Conservation (phyloP, 1,140 invertebrate species). For the Odontomachus brunneus region DNA sequence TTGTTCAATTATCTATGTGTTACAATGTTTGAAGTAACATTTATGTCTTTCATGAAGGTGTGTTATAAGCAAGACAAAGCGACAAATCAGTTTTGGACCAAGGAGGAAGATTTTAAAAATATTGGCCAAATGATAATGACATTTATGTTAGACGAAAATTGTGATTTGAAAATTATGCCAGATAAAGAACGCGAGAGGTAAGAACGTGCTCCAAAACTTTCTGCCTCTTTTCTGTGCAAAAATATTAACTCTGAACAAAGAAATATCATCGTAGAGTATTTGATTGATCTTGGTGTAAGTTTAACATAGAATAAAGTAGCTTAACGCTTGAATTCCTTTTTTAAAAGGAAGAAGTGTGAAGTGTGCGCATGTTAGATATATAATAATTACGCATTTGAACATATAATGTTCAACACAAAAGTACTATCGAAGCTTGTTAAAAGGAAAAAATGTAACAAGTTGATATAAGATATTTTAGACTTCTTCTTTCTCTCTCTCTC, state of each 20-base stretch:
- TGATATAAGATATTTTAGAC: too few relatives aligned
- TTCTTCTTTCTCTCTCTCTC: too few relatives aligned
- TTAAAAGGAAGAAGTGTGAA: too few relatives aligned
- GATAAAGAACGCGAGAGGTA: slow-evolving; percentile 40
- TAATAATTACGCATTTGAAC: too few relatives aligned
- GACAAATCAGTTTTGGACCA: not conserved
- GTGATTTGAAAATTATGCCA: slow-evolving; percentile 3
- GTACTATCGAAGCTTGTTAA: too few relatives aligned
- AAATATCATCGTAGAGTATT: slow-evolving; percentile 67
- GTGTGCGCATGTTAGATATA: too few relatives aligned
- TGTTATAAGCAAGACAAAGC: not conserved
- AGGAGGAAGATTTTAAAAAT: too few relatives aligned
- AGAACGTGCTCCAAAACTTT: slow-evolving; percentile 19
- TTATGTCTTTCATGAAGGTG: not conserved
- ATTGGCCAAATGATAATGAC: not conserved
- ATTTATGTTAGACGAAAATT: not conserved
- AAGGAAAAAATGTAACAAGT: too few relatives aligned
- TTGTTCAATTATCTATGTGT: not conserved
- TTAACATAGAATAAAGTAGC: not conserved
- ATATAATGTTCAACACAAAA: too few relatives aligned
- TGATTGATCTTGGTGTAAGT: slow-evolving; percentile 67
- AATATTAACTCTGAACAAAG: slow-evolving; percentile 69
- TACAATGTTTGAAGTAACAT: not conserved
- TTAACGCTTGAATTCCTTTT: too few relatives aligned
- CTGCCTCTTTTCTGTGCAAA: slow-evolving; percentile 40